Evolutionary conservation across 2,888 invertebrate genomes (phyloP), one percentile per base, ranked within the genome.

Genomic region (Tridacna gigas): DNA sequence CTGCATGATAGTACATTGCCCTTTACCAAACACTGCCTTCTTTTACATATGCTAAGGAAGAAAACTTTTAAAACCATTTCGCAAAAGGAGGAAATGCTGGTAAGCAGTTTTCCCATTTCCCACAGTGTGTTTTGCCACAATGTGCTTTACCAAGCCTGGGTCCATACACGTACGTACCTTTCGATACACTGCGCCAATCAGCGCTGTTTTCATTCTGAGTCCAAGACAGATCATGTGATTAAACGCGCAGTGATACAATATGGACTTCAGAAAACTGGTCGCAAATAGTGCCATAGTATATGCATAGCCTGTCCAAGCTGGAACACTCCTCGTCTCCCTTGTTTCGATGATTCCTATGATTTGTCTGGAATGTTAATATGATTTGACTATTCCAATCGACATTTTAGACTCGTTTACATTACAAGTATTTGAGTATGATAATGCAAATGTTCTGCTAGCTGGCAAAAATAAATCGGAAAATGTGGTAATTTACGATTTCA

Each of bases 171-270:
- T 37, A 37, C 37, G 2, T 56, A 82, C 86, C 82, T 86, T 86
- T 73, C 82, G 79, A 67, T 86, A 86, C 3, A 86, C 76, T 22
- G 82, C 80, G 18, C 86, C 86, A 11, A 86, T 86, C 1, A 86
- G 61, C 4, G 86, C 66, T 3, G 76, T 76, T 45, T 80, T 82
- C 22, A 86, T 77, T 18, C 71, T 47, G 5, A 86, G 78, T 13
- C 86, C 86, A 18, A 86, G 80, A n/a, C 67, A 60, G 4, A 86
- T 61, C 80, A 80, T 86, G 48, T 86, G 80, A 25, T 83, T 80
- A 47, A 83, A 77, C 13, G 80, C 74, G 45, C 74, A 77, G 20
- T 86, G 86, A 48, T 80, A 86, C 15, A 82, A 37, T 11, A 86
- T 61, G 7, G 82, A 65, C 26, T 86, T 86, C 22, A 86, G 37